phyloP scores from a whole-genome alignment of 1,140 invertebrate genomes.

The Doryteuthis pealeii region DNA sequence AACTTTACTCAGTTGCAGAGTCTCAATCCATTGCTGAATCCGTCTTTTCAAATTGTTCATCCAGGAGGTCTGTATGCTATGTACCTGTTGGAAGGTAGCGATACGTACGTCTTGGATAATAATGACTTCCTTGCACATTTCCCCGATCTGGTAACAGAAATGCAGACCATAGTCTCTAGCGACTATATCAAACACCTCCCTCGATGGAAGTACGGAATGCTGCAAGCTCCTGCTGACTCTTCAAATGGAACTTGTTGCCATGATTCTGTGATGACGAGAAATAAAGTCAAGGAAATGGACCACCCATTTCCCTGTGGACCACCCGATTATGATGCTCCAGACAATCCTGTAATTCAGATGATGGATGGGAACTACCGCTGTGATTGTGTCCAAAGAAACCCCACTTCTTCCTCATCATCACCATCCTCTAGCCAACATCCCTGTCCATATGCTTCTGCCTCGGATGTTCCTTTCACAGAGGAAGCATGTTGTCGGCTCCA shows the following conservation, averaged over 20 bases:
- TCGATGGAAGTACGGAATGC: constrained; percentile 58
- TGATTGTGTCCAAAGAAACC: constrained; percentile 16
- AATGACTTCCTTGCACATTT: constrained; percentile 57
- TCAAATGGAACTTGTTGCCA: constrained; percentile 15
- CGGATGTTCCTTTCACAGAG: background rate
- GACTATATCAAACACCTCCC: constrained; percentile 65
- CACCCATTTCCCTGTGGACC: background rate
- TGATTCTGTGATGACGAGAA: background rate
- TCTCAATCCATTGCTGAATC: constrained; percentile 37
- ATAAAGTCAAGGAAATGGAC: background rate
- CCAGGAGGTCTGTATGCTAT: constrained; percentile 42
- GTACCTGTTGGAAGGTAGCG: constrained; percentile 56
- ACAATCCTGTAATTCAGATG: constrained; percentile 10
- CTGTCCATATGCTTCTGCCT: too few relatives aligned
- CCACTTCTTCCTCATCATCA: background rate
- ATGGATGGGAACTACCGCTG: constrained; percentile 22
- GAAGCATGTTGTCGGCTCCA: background rate
- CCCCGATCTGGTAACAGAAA: constrained; percentile 56
- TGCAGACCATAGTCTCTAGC: constrained; percentile 57
- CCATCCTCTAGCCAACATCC: background rate
- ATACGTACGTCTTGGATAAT: constrained; percentile 24
- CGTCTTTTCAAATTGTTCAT: constrained; percentile 23
- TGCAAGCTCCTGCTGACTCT: background rate
- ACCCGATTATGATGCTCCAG: constrained; percentile 12
- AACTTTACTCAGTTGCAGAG: constrained; percentile 50